These are phyloP conservation scores for Agriopis leucophaearia DNA, from an alignment of 2,888 invertebrate species.

Conservation along the genomic window DNA sequence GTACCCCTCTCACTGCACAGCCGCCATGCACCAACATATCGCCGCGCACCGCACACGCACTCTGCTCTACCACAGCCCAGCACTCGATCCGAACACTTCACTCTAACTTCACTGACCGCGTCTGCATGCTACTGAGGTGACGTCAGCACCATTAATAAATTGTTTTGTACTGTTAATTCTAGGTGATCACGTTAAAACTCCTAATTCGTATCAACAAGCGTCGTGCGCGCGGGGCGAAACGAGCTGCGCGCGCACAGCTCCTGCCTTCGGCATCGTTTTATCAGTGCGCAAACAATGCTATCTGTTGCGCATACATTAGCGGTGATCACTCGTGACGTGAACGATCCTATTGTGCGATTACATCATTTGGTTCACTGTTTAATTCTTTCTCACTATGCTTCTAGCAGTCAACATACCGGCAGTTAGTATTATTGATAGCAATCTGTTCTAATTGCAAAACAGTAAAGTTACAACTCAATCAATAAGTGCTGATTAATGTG, in stretches of 20 bases:
- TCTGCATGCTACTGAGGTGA: constrained; percentile 31
- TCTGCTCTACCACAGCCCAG: constrained; percentile 53
- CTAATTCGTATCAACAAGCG: constrained; percentile 59
- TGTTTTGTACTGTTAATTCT: constrained; percentile 27
- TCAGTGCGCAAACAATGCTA: constrained; percentile 77
- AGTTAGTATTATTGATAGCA: not conserved
- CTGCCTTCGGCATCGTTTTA: constrained; percentile 64
- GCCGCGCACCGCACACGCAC: constrained; percentile 68
- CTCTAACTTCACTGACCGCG: constrained; percentile 20
- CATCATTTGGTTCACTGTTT: constrained; percentile 32
- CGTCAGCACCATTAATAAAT: constrained; percentile 12
- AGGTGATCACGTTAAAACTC: constrained; percentile 51
- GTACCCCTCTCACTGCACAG: constrained; percentile 75
- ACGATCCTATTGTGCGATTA: constrained; percentile 57
- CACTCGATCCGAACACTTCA: constrained; percentile 49
- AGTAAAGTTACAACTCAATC: constrained; percentile 22
- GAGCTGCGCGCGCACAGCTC: constrained; percentile 63
- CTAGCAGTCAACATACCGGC: not conserved
- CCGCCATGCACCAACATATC: constrained; percentile 83
- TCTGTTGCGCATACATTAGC: constrained; percentile 68
- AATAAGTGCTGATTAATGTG: constrained; percentile 25
- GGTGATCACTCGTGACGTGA: constrained; percentile 54
- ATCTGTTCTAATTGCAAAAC: constrained; percentile 22
- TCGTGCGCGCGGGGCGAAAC: constrained; percentile 43
- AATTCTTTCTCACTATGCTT: not conserved